Evolutionary conservation across 1,140 invertebrate genomes (phyloP), one percentile per base, ranked within the genome.

Genomic region (Sitophilus oryzae): DNA sequence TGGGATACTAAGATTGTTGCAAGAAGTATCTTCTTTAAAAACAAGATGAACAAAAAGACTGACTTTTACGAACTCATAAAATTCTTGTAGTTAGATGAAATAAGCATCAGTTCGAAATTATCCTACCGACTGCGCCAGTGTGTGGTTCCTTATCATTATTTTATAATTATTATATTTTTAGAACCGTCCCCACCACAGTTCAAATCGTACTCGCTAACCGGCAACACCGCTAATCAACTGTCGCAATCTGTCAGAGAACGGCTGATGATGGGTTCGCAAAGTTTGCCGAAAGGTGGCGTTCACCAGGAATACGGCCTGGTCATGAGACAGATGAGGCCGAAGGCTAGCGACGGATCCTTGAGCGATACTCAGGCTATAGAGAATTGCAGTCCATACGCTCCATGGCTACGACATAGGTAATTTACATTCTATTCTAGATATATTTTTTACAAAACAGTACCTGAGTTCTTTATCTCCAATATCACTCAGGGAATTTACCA

Each of bases 211-310:
- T 90, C 88, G 3, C 67, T 91, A 20, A 89, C 87, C 15, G 86
- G 86, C 11, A 84, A 87, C 1, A 82, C 86, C 14, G 88, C 89
- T 0, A 86, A 84, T 37, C 89, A 93, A 66, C 73, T 92, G 15
- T 90, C 88, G 1, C 88, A 91, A 50, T 89, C 85, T 11, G 86
- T 91, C 0, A 73, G 89, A 1, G 89, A 93, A 67, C 75, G 89
- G 15, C 75, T 92, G 6, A 79, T 85, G 67, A 79, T 86, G 15
- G 87, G 88, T 0, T 88, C 88, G 1, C 87, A 90, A 65, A 88
- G 83, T 61, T 65, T 87, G 48, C 87, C 86, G 0, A 89, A 89
- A 66, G 83, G 84, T 2, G 84, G 83, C 78, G 62, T 82, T 81
- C 72, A 71, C 11, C 76, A 77, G 46, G 71, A 71, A 30, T 71